Conservation (phyloP, 2,888 invertebrate genomes). For the Eubasilissa splendida region DNA sequence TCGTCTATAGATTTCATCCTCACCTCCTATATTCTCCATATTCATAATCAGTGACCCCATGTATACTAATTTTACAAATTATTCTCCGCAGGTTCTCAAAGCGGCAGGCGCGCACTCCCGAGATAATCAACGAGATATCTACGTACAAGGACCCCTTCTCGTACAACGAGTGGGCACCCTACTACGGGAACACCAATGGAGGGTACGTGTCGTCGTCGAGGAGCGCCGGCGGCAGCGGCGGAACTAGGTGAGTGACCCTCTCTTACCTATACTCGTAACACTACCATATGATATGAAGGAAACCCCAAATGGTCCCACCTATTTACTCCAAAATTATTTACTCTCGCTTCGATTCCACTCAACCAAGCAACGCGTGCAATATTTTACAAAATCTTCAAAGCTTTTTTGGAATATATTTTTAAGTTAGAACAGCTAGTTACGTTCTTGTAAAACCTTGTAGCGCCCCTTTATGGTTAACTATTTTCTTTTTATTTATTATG, state of each 20-base stretch:
- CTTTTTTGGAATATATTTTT: too few species aligned
- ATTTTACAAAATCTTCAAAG: too few species aligned
- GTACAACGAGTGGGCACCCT: conserved; percentile 87
- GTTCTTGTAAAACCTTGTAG: too few species aligned
- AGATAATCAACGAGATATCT: conserved; percentile 89
- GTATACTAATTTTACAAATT: neutral
- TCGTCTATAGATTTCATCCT: neutral
- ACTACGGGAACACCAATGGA: conserved; percentile 66
- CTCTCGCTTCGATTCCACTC: too few species aligned
- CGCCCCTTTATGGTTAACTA: too few species aligned
- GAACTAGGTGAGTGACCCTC: conserved; percentile 45
- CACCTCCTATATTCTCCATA: too few species aligned
- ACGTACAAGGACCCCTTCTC: conserved; percentile 87
- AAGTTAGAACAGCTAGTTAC: too few species aligned
- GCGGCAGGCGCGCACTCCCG: conserved; percentile 88
- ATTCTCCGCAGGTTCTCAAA: conserved; percentile 79
- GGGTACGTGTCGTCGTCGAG: conserved; percentile 60
- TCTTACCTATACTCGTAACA: neutral
- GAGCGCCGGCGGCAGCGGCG: conserved; percentile 64
- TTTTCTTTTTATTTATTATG: too few species aligned
- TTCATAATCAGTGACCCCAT: too few species aligned
- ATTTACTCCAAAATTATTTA: neutral
- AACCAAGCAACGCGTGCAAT: too few species aligned
- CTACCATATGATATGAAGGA: neutral
- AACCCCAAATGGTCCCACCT: neutral